Evolutionary conservation across 1,140 invertebrate genomes (phyloP), one percentile per base, ranked within the genome.

Genomic region (Drosophila quadrilineata): DNA sequence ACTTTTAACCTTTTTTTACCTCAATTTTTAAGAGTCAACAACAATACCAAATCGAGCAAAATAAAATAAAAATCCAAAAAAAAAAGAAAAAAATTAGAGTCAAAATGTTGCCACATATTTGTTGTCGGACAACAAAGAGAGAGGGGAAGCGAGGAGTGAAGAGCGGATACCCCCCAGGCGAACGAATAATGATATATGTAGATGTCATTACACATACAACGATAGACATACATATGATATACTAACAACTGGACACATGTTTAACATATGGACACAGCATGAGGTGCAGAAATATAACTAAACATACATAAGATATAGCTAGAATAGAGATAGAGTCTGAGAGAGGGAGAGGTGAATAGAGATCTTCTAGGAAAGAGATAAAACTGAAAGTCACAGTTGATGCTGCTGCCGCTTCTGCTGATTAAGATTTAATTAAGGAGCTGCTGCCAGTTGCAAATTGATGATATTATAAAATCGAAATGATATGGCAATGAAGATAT

Each of bases 401-500:
- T n/a, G n/a, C n/a, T n/a, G n/a, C n/a, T n/a, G n/a, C n/a, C n/a
- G n/a, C n/a, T n/a, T n/a, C n/a, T n/a, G 16, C 16, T 46, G 28
- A 71, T 73, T 48, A 45, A 24, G 41, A 17, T 46, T 58, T 65
- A 50, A 28, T 72, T 10, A 14, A 19, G 38, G 19, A 46, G 29
- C 9, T 49, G 21, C 22, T 35, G 16, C 28, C 50, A 46, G 28
- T 49, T 29, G 50, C 28, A 28, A 56, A 46, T 62, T 28, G 19
- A 28, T 52, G 64, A n/a, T n/a, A n/a, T 36, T 50, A 46, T 66
- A 58, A 52, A 56, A 71, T 75, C n/a, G 38, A 64, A 77, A 77
- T 76, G 63, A 72, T 73, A 71, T 71, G 38, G 38, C 58, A 66
- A 77, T 73, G 64, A 79, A 64, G 64, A 70, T 77, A 79, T 77